Base-by-base conservation (phyloP, 2,113 vertebrate genomes). In the Ammodramus savannarum region DNA sequence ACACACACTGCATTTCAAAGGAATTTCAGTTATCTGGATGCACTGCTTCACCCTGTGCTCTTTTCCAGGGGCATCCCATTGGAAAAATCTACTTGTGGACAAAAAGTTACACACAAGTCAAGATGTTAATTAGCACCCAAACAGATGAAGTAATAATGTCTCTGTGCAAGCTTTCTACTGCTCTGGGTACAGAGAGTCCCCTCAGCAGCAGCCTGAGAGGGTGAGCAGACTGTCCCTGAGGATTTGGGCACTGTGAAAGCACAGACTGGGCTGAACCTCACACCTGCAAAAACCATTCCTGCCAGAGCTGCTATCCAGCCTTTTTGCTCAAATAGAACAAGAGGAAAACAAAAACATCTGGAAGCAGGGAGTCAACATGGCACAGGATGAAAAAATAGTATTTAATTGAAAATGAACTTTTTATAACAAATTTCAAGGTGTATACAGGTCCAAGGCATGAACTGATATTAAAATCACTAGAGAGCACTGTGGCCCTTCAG, bases 401-500 rank as follows among this genome's bases (percentile, higher is more conserved):
- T 54, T 85, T 32, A 85, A 52, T 4, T 85, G 39, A 36, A 87
- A 93, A 67, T 18, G 5, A 75, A 57, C 10, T n/a, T 59, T 9
- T 67, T n/a, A 16, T 13, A 78, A 55, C 25, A 39, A 39, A 63
- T 67, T 38, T 54, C n/a, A 66, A 62, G 48, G 46, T 13, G 32
- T 20, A 16, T 4, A 44, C 1, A 61, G 17, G 66, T 32, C 16
- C 22, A 59, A 72, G 43, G 23, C 75, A 91, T 1, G 0, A 73
- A 65, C 0, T 54, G 34, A 32, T 83, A 90, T 66, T 26, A 32
- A 74, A 81, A 76, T 76, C 94, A 91, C 92, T 93, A 94, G 92
- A 79, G 90, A 91, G 94, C 92, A 96, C 74, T 95, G 87, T 90
- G 85, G 62, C 36, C 81, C 65, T 96, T 93, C 66, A 79, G 61